phyloP scores from a whole-genome alignment of 2,113 vertebrate genomes.

The Chaetodon auriga region DNA sequence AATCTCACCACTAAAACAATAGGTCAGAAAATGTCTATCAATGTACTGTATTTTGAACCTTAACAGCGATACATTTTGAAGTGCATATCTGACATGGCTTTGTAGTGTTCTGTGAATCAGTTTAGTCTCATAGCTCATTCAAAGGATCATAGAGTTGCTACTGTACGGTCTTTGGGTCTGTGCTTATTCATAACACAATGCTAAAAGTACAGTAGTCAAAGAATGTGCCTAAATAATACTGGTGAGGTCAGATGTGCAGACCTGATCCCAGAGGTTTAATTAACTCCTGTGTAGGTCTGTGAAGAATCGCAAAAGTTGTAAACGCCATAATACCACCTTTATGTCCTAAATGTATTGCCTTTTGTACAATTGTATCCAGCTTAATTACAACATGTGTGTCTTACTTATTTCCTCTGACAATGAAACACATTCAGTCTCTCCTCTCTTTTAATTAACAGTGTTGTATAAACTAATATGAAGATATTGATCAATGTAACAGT shows the following conservation, averaged over 20 bases:
- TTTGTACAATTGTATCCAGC: slow-evolving; percentile 47
- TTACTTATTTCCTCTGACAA: slow-evolving; percentile 25
- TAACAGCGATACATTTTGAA: not conserved
- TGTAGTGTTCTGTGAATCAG: slow-evolving; percentile 20
- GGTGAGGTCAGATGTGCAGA: not conserved
- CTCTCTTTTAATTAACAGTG: slow-evolving; percentile 8
- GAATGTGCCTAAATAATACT: slow-evolving; percentile 4
- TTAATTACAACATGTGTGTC: not conserved
- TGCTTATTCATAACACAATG: slow-evolving; percentile 9
- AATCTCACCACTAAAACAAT: slow-evolving; percentile 42
- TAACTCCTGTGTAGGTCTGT: not conserved
- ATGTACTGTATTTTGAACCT: slow-evolving; percentile 22
- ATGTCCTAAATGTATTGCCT: not conserved
- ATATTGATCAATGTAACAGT: slow-evolving; percentile 11
- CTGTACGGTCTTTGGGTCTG: slow-evolving; percentile 9
- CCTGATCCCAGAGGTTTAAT: not conserved
- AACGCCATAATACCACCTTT: not conserved
- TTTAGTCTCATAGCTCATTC: slow-evolving; percentile 25
- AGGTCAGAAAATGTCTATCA: slow-evolving; percentile 3
- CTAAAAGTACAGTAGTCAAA: slow-evolving; percentile 11
- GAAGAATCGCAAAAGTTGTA: not conserved
- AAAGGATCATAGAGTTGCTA: not conserved
- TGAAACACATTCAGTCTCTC: slow-evolving; percentile 15
- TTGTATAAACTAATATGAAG: slow-evolving; percentile 52
- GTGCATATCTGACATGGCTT: slow-evolving; percentile 13